These are phyloP conservation scores for Dendronephthya gigantea DNA, from an alignment of 64 coral and sea anemone species.

Conservation along the genomic window DNA sequence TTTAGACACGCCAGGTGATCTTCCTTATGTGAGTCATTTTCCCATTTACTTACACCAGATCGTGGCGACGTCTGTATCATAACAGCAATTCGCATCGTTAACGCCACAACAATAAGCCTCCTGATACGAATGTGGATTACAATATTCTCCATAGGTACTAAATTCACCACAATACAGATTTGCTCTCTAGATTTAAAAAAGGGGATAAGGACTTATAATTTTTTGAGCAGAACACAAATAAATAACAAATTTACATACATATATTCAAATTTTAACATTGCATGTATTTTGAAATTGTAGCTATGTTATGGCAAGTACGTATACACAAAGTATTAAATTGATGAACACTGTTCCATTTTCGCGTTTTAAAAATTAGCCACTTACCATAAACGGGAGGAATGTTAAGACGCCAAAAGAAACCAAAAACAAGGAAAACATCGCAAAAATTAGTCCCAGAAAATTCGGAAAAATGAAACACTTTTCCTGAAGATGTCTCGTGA, in stretches of 20 bases:
- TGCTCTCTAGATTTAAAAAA: not conserved
- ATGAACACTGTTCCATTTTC: too few species aligned
- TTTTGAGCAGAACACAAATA: too few species aligned
- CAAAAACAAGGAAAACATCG: not conserved
- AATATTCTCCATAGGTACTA: not conserved
- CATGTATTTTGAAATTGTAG: too few species aligned
- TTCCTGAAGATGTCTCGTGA: not conserved
- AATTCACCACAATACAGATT: not conserved
- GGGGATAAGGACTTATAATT: too few species aligned
- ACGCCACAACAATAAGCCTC: not conserved
- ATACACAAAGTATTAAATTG: too few species aligned
- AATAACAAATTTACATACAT: too few species aligned
- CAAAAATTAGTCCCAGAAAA: not conserved
- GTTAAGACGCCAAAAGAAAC: not conserved
- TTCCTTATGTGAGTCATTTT: too few species aligned
- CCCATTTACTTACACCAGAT: not conserved
- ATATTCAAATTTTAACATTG: too few species aligned
- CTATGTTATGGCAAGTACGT: too few species aligned
- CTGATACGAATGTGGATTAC: not conserved
- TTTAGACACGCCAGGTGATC: too few species aligned
- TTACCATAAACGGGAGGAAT: not conserved
- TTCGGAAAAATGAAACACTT: not conserved
- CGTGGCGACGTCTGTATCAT: not conserved
- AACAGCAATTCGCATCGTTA: not conserved
- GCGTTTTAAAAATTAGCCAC: not conserved